Evolutionary conservation across 2,888 invertebrate genomes (phyloP).

Genomic region (Therioaphis trifolii): DNA sequence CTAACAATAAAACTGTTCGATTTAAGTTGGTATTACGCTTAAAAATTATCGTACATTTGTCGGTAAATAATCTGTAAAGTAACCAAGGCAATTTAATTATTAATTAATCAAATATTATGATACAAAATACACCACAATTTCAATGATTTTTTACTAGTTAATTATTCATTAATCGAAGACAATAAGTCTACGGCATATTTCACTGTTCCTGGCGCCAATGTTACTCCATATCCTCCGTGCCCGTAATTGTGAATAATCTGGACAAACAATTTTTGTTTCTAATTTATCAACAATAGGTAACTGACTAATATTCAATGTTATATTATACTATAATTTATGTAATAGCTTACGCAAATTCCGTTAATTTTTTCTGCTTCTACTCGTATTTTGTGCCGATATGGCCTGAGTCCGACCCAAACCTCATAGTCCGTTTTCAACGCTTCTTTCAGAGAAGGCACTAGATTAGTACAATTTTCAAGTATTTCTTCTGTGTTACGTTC

Average conservation of each 20-base stretch:
- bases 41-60: no score
- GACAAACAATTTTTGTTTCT: conserved; percentile 65
- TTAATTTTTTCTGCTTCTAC: conserved; percentile 75
- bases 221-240: conserved; percentile 93
- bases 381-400: conserved; percentile 80
- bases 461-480: conserved; percentile 79
- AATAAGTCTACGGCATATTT: conserved; percentile 78
- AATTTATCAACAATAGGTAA: background rate
- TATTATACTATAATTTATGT: background rate
- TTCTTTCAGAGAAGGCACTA: conserved; percentile 77
- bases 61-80: no score
- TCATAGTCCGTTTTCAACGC: conserved; percentile 72
- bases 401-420: conserved; percentile 81
- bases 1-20: no score
- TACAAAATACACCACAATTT: no score
- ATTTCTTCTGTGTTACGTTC: conserved; percentile 82
- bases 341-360: conserved; percentile 64
- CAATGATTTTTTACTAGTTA: no score
- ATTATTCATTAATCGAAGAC: no score
- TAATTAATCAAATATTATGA: no score
- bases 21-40: no score
- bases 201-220: conserved; percentile 88
- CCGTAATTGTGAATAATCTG: conserved; percentile 93
- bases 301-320: no score
- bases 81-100: no score